A percentile compares a stretch with the other conserved stretches of the same genome.
Conservation (phyloP, 2,888 invertebrate genomes). For the Parnassius smintheus region DNA sequence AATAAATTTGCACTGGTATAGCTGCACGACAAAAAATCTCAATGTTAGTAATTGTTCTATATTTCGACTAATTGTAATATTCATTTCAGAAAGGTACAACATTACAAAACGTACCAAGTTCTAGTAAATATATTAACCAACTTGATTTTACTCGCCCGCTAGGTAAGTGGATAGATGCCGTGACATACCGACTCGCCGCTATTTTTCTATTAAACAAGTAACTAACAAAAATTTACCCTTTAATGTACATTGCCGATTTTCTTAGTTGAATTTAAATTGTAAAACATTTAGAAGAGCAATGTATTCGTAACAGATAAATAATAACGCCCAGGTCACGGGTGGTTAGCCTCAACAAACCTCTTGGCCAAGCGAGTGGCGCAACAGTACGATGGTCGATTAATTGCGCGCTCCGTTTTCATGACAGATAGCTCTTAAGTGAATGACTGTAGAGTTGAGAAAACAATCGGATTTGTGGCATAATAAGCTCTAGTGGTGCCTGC, state of each 20-base stretch:
- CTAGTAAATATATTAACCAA: conserved; percentile 45
- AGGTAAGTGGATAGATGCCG: conserved; percentile 47
- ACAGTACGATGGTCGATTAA: conserved; percentile 61
- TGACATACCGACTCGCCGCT: conserved; percentile 53
- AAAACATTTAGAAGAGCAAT: background rate
- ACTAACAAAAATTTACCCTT: conserved; percentile 27
- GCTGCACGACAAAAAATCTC: conserved; percentile 8
- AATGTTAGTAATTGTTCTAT: conserved; percentile 13
- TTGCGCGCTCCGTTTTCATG: conserved; percentile 58
- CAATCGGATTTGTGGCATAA: conserved; percentile 37
- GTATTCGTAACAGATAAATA: conserved; percentile 35
- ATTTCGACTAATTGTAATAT: conserved; percentile 22
- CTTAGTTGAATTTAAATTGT: conserved; percentile 1
- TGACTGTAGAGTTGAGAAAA: conserved; percentile 30
- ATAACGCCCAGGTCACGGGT: conserved; percentile 37
- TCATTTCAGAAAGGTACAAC: conserved; percentile 35
- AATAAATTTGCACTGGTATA: background rate
- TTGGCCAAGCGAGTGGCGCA: conserved; percentile 53
- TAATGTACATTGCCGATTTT: conserved; percentile 38
- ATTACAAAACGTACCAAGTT: conserved; percentile 47
- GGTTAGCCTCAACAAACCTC: conserved; percentile 36
- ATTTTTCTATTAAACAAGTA: conserved; percentile 49
- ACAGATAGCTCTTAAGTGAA: conserved; percentile 42
- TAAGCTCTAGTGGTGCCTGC: conserved; percentile 40
- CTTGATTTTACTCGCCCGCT: conserved; percentile 44